phyloP scores from a whole-genome alignment of 2,888 invertebrate species.

The Drosophila mimica region DNA sequence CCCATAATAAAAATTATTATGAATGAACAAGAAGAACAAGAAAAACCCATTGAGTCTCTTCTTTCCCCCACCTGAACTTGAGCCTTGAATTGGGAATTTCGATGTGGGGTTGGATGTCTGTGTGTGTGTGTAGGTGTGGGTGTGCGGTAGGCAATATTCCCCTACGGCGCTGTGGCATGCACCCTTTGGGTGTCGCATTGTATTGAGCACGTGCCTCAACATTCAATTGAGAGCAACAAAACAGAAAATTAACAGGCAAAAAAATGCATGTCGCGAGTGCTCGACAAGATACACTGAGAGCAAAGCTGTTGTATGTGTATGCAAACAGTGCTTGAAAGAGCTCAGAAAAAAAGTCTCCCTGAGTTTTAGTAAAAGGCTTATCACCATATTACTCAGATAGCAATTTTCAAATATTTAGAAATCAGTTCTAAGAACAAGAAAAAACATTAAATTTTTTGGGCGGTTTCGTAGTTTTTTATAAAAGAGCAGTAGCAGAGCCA shows the following conservation, averaged over 20 bases:
- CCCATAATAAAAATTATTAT: slow-evolving; percentile 82
- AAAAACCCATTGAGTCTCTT: slow-evolving; percentile 70
- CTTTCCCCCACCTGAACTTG: background rate
- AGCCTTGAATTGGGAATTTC: slow-evolving; percentile 25
- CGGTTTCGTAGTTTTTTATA: too few relatives aligned
- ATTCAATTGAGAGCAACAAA: slow-evolving; percentile 69
- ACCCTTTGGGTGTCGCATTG: slow-evolving; percentile 34
- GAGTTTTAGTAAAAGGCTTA: too few relatives aligned
- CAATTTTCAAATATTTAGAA: background rate
- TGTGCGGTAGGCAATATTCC: slow-evolving; percentile 5
- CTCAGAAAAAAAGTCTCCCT: background rate
- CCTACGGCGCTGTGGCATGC: slow-evolving; percentile 42
- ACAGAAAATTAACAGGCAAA: slow-evolving; percentile 19
- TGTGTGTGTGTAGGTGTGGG: background rate
- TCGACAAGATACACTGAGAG: background rate
- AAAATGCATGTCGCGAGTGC: background rate
- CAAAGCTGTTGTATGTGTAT: background rate
- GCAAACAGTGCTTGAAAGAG: background rate
- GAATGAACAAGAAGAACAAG: slow-evolving; percentile 77
- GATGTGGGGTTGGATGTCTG: background rate
- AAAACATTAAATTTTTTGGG: too few relatives aligned
- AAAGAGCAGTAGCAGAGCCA: too few relatives aligned
- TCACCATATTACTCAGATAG: background rate
- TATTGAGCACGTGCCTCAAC: slow-evolving; percentile 75
- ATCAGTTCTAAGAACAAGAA: too few relatives aligned